Evolutionary conservation across 2,797 vertebrate genomes (phyloP).

Genomic region (Pipistrellus pygmaeus): DNA sequence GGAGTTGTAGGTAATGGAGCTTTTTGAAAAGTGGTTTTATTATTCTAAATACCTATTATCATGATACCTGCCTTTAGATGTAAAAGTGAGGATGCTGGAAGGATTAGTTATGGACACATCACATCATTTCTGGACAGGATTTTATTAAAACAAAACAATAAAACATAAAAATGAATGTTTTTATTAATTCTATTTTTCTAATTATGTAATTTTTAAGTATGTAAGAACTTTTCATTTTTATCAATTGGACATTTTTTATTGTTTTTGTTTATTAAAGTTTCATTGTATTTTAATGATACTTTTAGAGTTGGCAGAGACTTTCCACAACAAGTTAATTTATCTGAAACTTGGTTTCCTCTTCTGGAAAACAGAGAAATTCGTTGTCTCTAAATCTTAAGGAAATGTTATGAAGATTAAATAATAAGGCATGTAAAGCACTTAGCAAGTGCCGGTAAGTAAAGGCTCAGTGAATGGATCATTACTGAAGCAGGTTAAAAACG

Average conservation of each 20-base stretch:
- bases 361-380: neutral
- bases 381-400: neutral
- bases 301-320: neutral
- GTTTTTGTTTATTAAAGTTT: neutral
- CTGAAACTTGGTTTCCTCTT: neutral
- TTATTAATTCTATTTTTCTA: conserved; percentile 33
- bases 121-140: neutral
- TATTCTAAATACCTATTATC: neutral
- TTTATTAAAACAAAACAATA: neutral
- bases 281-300: neutral
- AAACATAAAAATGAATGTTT: neutral
- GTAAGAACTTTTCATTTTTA: neutral
- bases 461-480: neutral
- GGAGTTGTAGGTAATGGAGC: neutral
- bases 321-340: neutral
- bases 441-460: neutral
- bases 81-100: neutral
- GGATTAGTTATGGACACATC: neutral
- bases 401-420: neutral
- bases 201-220: neutral
- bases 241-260: neutral
- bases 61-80: neutral
- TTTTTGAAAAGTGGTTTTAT: conserved; percentile 23
- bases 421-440: neutral
- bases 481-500: neutral